These are phyloP conservation scores for Hippolais icterina DNA, from an alignment of 2,113 vertebrate species.

Conservation along the genomic window DNA sequence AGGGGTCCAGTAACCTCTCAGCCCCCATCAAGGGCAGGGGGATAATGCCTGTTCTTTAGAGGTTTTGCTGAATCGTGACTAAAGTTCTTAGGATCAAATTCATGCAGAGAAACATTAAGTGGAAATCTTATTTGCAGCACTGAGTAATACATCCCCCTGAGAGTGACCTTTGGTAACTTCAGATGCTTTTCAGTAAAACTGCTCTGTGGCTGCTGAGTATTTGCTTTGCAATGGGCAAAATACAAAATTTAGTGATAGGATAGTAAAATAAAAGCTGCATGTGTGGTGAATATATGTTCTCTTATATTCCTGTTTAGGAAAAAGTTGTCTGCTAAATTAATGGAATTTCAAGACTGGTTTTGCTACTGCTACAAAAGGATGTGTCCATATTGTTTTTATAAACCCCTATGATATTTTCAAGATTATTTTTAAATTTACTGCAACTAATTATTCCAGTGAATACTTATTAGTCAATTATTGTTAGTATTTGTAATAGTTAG, in stretches of 20 bases:
- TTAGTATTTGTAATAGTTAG: not conserved
- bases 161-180: slow-evolving; percentile 18
- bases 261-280: not conserved
- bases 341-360: not conserved
- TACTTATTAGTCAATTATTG: not conserved
- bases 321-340: not conserved
- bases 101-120: not conserved
- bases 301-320: not conserved
- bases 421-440: not conserved
- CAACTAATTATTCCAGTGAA: not conserved
- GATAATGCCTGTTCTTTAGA: not conserved
- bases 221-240: not conserved
- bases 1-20: not conserved
- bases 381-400: not conserved
- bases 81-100: slow-evolving; percentile 14
- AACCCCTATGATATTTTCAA: not conserved
- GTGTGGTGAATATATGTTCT: not conserved
- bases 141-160: not conserved
- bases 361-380: not conserved
- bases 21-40: not conserved
- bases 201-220: not conserved
- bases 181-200: not conserved
- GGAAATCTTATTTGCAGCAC: not conserved
- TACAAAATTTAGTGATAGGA: not conserved
- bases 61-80: not conserved